Evolutionary conservation across 2,113 vertebrate species (phyloP).

Genomic region (Deroptyus accipitrinus): DNA sequence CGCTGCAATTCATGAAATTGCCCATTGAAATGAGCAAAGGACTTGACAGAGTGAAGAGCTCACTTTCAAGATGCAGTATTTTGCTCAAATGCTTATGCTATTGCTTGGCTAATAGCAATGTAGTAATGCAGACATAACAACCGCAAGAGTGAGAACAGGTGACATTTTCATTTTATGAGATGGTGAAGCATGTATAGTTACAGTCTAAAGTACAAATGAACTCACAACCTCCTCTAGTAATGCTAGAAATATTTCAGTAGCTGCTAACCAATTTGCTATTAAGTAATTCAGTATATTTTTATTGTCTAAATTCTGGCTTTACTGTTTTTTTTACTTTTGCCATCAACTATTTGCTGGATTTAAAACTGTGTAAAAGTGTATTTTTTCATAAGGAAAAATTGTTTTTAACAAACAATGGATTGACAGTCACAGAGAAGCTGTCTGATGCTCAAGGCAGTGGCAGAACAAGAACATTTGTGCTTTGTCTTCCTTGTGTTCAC

Average conservation of each 20-base stretch:
- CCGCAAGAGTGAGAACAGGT: background rate
- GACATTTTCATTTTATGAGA: background rate
- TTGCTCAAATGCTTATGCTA: background rate
- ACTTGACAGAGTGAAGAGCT: background rate
- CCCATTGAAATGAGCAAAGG: background rate
- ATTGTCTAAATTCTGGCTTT: background rate
- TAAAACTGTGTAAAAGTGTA: background rate
- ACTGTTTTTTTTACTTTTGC: background rate
- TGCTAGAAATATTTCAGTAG: background rate
- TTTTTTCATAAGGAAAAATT: background rate
- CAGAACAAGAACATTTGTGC: background rate
- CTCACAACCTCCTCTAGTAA: background rate
- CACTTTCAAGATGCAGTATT: background rate
- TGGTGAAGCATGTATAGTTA: background rate
- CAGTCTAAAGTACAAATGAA: background rate
- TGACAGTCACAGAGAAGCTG: background rate
- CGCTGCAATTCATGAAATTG: background rate
- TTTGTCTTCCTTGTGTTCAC: background rate
- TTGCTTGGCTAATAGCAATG: background rate
- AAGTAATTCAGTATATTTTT: background rate
- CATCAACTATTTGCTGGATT: background rate
- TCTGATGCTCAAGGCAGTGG: background rate
- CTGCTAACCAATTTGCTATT: background rate
- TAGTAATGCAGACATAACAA: background rate
- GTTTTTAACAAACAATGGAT: background rate